Evolutionary conservation across 1,140 invertebrate genomes (phyloP).

Genomic region (Zelostemma sp.): DNA sequence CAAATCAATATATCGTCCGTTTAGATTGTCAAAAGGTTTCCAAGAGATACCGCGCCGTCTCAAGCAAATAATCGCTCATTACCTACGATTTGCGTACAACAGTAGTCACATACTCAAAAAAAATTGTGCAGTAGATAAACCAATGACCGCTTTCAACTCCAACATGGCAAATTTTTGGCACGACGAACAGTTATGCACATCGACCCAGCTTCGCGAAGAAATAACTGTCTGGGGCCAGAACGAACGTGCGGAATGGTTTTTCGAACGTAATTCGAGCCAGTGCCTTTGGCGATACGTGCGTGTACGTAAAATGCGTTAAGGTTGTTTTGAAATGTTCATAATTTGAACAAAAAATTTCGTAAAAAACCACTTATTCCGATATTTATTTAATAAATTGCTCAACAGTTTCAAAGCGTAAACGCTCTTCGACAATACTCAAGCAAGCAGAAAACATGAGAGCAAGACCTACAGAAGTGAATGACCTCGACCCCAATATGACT

Average conservation of each 20-base stretch:
- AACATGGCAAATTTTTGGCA: no score
- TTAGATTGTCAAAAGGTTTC: not conserved
- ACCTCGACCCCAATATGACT: no score
- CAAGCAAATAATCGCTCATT: conserved; percentile 2
- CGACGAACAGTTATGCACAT: no score
- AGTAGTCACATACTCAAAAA: not conserved
- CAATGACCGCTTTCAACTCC: no score
- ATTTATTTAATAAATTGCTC: no score
- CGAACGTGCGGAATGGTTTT: conserved; percentile 9
- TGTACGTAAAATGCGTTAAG: conserved; percentile 11
- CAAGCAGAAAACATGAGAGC: no score
- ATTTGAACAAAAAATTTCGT: no score
- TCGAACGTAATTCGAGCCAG: conserved; percentile 20
- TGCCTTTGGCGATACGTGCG: conserved; percentile 10
- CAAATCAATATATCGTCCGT: not conserved
- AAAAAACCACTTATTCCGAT: no score
- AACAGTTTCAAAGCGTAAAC: no score
- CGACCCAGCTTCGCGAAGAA: no score
- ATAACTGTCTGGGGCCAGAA: not conserved
- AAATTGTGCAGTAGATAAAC: not conserved
- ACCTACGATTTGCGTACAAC: conserved; percentile 5
- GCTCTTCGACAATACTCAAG: no score
- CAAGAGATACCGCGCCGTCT: not conserved
- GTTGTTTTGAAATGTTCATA: not conserved
- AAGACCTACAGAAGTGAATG: no score